Conservation (phyloP, 2,113 vertebrate genomes). For the Lepidothrix coronata region DNA sequence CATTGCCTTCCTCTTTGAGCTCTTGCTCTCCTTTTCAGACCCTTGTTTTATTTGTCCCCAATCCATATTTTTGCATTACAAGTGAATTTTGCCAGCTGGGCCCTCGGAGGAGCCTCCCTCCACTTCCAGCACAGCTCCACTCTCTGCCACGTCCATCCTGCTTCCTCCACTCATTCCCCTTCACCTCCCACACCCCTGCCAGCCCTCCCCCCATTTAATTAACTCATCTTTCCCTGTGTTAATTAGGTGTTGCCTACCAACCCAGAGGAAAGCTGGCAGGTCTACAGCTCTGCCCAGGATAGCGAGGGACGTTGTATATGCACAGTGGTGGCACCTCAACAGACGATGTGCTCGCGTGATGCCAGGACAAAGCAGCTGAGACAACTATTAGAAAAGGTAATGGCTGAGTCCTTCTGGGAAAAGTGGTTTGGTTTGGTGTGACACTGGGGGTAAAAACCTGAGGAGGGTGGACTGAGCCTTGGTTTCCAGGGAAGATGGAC, state of each 20-base stretch:
- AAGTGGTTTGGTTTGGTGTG: neutral
- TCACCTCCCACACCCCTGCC: neutral
- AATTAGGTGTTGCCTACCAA: constrained; percentile 93
- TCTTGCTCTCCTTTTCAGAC: neutral
- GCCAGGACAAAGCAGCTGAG: constrained; percentile 97
- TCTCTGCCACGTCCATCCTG: neutral
- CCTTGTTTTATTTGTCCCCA: neutral
- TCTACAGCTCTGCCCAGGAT: constrained; percentile 98
- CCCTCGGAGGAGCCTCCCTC: neutral
- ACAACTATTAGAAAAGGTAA: constrained; percentile 98
- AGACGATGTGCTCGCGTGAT: constrained; percentile 96
- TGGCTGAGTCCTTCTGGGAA: neutral
- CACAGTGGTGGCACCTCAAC: constrained; percentile 97
- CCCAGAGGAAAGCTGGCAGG: constrained; percentile 98
- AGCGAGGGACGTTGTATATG: constrained; percentile 98
- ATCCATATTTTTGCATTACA: constrained; percentile 46
- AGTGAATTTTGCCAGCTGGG: neutral
- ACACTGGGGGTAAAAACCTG: rapidly evolving
- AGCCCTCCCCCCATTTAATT: neutral
- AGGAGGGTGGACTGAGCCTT: neutral
- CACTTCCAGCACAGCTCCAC: neutral
- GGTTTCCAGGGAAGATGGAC: neutral
- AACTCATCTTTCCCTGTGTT: neutral
- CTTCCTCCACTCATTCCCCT: neutral
- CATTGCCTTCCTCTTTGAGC: neutral